Evolutionary conservation across 2,888 invertebrate genomes (phyloP).

Genomic region (Tetropium fuscum): DNA sequence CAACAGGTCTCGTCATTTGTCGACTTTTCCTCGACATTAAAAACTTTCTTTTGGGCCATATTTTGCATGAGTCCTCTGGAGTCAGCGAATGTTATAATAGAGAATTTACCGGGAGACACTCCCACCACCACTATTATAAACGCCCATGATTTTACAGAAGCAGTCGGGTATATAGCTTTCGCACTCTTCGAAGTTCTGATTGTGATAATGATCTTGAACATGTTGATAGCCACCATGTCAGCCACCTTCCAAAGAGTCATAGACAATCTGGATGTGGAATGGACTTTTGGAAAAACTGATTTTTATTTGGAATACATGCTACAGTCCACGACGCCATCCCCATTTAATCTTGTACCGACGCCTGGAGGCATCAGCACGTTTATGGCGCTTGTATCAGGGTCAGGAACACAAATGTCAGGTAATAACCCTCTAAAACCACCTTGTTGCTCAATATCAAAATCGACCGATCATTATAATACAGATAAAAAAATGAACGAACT

Average conservation of each 20-base stretch:
- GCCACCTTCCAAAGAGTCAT: constrained; percentile 79
- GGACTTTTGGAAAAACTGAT: constrained; percentile 82
- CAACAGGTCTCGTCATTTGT: constrained; percentile 72
- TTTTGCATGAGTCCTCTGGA: constrained; percentile 77
- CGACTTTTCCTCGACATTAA: constrained; percentile 70
- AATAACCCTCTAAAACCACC: constrained; percentile 61
- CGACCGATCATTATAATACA: constrained; percentile 12
- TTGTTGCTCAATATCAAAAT: constrained; percentile 63
- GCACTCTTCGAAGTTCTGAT: constrained; percentile 78
- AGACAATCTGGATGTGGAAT: constrained; percentile 78
- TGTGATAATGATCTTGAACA: constrained; percentile 80
- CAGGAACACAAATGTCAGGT: constrained; percentile 60
- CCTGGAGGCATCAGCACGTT: constrained; percentile 67
- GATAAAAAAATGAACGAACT: constrained; percentile 43
- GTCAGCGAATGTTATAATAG: constrained; percentile 75
- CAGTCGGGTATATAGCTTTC: constrained; percentile 76
- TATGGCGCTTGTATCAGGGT: constrained; percentile 67
- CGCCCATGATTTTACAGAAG: constrained; percentile 72
- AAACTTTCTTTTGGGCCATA: constrained; percentile 78
- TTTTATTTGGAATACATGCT: constrained; percentile 80
- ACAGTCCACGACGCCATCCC: constrained; percentile 77
- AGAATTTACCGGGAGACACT: constrained; percentile 69
- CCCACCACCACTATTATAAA: constrained; percentile 68
- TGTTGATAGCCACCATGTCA: constrained; percentile 85
- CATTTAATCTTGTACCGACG: constrained; percentile 78